Evolutionary conservation across 2,113 vertebrate genomes (phyloP), one percentile per base, ranked within the genome.

Genomic region (Upupa epops): DNA sequence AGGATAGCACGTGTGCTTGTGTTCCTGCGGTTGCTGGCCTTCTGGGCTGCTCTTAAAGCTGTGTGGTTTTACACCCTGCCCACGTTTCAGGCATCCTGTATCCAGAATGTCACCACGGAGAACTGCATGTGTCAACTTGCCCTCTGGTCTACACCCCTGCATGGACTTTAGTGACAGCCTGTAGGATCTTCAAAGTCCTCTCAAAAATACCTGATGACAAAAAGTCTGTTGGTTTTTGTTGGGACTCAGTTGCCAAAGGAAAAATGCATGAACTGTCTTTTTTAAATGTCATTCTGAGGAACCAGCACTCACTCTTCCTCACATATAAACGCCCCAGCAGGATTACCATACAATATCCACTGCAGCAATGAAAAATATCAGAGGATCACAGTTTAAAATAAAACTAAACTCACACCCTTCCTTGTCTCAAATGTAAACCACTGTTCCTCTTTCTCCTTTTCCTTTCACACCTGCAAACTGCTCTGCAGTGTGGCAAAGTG

Each of bases 341-440:
- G 90, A 95, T 95, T 95, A 95, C 79, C 72, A 88, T 94, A 66
- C 59, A 91, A 96, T 92, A 95, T 90, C 64, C 65, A 95, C 73
- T 89, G 79, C 82, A 88, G 85, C 83, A 94, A 68, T 95, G 76
- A 92, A 96, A 96, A 95, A 95, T 96, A 95, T 94, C 93, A 95
- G 80, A 94, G 83, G 88, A 88, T 94, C 88, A 71, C 24, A 64
- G 48, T 75, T 94, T 86, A 63, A 94, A 92, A 89, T 88, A 59
- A 89, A 95, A 92, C 58, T 91, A 85, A 91, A 73, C 76, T 69
- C 66, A 26, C 73, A 83, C 82, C 32, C 85, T 92, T 95, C 92
- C 66, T 75, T 70, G 60, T 56, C 76, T 90, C 48, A 40, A 86
- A 78, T 83, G 32, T 45, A 83, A 32, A n/a, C 73, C 8, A 20